Evolutionary conservation across 2,797 vertebrate species (phyloP), one percentile per base, ranked within the genome.

Genomic region (Thaleichthys pacificus): DNA sequence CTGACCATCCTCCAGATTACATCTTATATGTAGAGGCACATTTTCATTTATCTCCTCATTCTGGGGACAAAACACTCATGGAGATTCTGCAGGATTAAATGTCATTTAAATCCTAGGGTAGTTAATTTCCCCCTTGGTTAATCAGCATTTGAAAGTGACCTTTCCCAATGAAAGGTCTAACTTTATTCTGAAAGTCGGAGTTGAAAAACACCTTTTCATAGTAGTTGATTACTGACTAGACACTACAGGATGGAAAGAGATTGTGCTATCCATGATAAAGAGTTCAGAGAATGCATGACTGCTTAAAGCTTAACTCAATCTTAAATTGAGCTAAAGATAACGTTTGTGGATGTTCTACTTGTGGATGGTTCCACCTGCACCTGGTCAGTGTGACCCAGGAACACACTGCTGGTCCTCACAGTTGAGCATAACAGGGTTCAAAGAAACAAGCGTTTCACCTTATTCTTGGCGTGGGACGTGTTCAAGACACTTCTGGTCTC

Each of bases 401-500:
- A 8, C 35, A 42, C 38, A 42, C 38, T 12, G 15, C 30, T 24
- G 22, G 35, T 63, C 32, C 32, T 35, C 6, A 35, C 6, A 35
- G 32, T 7, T 35, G 30, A 35, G 4, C 7, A 11, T 35, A 11
- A 42, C 38, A 9, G 6, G 38, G 38, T 11, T 42, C 0, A 42
- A 7, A 51, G 28, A 42, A 47, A 61, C 61, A 61, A 58, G 15
- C 57, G 77, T 69, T 85, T 90, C 90, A 98, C 97, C 96, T 99
- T 99, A 86, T 98, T 98, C 89, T 98, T 97, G 77, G 97, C 95
- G 83, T 93, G 94, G 73, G 97, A 98, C 0, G 97, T 99, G 91
- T 98, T 99, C 91, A 99, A 93, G 56, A 98, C 96, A 61, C 96
- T 98, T 76, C 97, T 93, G 80, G 96, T 99, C 91, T 99, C 97